Evolutionary conservation across 2,797 vertebrate genomes (phyloP), one percentile per base, ranked within the genome.

Genomic region (Astyanax mexicanus): DNA sequence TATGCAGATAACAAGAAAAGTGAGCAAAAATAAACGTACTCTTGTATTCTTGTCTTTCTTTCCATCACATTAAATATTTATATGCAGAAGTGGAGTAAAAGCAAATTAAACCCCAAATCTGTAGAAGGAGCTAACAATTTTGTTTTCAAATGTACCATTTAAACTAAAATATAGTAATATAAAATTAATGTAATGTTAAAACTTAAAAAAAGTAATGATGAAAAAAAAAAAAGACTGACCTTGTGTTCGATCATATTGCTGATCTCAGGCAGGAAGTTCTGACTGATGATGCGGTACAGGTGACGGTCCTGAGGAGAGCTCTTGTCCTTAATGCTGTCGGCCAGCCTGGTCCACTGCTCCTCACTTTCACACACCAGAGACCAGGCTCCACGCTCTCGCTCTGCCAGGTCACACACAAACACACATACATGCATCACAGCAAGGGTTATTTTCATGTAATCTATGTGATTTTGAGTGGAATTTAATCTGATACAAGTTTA

Each of bases 261-360:
- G 89, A 99, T 99, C 91, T 99, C 97, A 0, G 97, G 97, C 83
- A 99, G 91, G 91, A 99, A 99, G 90, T 98, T 98, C 86, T 98
- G 96, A 80, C 94, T 98, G 91, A 99, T 94, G 85, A 98, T 94
- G 77, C 95, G 96, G 88, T 98, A 95, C 78, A 99, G 96, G 85
- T 99, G 97, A 37, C 95, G 92, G 84, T 98, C 98, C 88, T 97
- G 92, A 62, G 95, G 92, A 77, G 96, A 96, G 68, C 90, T 90
- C 86, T 95, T 96, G 88, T 98, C 96, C 91, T 96, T 95, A 84
- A 99, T 95, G 90, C 95, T 95, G 77, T 98, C 95, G 0, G 97
- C 96, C 81, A 99, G 93, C 82, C 89, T 90, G 85, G 92, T 88
- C 98, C 98, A 99, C 80, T 99, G 95, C 74, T 96, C 94, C 89